Percentiles rank a stretch among this genome's conserved stretches.
Evolutionary conservation across 2,888 invertebrate genomes (phyloP).

Genomic region (Microctonus brassicae): DNA sequence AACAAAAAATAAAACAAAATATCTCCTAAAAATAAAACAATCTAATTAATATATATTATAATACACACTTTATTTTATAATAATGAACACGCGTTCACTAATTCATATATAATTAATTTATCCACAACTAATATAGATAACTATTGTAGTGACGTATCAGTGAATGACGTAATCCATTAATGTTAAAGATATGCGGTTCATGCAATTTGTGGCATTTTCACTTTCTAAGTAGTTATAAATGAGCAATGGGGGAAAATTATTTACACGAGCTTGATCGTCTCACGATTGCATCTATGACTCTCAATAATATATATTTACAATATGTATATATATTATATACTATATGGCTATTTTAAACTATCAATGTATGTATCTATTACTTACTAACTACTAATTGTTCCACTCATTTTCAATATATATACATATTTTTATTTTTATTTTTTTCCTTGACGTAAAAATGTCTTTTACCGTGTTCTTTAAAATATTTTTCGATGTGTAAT

Average conservation of each 20-base stretch:
- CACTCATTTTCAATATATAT: background rate
- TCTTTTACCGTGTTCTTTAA: background rate
- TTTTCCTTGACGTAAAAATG: too few relatives aligned
- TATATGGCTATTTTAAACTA: background rate
- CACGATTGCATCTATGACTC: background rate
- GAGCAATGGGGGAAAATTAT: background rate
- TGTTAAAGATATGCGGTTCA: background rate
- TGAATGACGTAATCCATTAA: background rate
- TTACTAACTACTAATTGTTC: background rate
- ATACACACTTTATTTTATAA: too few relatives aligned
- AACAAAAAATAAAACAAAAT: too few relatives aligned
- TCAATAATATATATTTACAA: too few relatives aligned
- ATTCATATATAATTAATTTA: too few relatives aligned
- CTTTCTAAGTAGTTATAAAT: slow-evolving; percentile 10
- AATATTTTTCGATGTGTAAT: background rate
- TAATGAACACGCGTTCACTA: too few relatives aligned
- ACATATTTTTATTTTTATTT: too few relatives aligned
- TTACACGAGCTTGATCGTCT: background rate
- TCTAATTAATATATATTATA: too few relatives aligned
- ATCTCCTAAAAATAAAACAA: too few relatives aligned
- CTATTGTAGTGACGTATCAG: slow-evolving; percentile 42
- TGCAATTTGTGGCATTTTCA: slow-evolving; percentile 9
- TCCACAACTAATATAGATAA: too few relatives aligned
- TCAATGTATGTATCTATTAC: background rate
- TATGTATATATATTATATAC: too few relatives aligned